A percentile compares a stretch with the other conserved stretches of the same genome.
Evolutionary conservation across 2,888 invertebrate genomes (phyloP).

Genomic region (Drosophila yooni): DNA sequence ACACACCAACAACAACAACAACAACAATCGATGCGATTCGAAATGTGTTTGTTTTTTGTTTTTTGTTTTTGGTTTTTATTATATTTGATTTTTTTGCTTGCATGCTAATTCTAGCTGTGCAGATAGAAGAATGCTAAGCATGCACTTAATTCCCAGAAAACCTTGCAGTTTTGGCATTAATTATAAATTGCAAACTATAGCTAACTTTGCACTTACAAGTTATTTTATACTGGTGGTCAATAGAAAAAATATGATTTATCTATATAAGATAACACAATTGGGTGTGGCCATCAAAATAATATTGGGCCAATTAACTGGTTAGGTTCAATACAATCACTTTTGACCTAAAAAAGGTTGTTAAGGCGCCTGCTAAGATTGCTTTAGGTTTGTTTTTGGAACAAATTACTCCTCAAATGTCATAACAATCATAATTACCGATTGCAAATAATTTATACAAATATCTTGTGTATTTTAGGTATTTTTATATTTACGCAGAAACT

Average conservation of each 20-base stretch:
- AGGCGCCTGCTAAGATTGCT: not conserved
- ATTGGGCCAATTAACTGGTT: not conserved
- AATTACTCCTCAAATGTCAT: not conserved
- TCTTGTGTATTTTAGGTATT: constrained; percentile 8
- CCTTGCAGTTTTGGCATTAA: not conserved
- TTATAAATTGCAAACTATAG: not conserved
- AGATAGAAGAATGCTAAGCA: not conserved
- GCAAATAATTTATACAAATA: not conserved
- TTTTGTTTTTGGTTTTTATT: not conserved
- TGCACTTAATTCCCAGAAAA: not conserved
- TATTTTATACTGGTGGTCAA: not conserved
- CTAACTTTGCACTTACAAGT: not conserved
- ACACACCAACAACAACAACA: constrained; percentile 19
- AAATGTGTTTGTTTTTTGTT: constrained; percentile 34
- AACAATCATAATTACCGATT: not conserved
- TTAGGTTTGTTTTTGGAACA: not conserved
- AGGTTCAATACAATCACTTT: not conserved
- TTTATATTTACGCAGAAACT: not conserved
- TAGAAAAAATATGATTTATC: not conserved
- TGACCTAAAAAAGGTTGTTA: not conserved
- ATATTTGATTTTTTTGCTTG: constrained; percentile 17
- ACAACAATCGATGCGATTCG: constrained; percentile 49
- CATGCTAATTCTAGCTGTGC: constrained; percentile 54
- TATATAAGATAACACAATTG: not conserved
- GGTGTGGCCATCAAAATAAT: not conserved